phyloP scores from a whole-genome alignment of 2,888 invertebrate species.

The Amiota mariae region DNA sequence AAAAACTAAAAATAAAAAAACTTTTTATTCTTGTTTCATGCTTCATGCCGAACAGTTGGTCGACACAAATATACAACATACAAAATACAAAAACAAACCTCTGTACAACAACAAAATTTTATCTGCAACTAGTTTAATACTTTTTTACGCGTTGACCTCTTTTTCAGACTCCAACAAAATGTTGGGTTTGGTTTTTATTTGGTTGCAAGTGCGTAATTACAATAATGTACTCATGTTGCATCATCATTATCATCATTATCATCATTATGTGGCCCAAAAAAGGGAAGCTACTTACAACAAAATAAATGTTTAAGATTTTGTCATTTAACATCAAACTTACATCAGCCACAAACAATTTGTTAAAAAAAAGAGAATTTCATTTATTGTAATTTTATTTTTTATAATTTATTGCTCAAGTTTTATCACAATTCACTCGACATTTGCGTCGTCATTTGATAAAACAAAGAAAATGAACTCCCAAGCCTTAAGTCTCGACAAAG shows the following conservation, averaged over 20 bases:
- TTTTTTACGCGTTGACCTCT: slow-evolving; percentile 14
- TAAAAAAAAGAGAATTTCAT: too few relatives aligned
- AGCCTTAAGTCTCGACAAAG: too few relatives aligned
- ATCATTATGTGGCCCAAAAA: not conserved
- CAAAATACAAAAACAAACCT: not conserved
- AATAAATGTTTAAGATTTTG: not conserved
- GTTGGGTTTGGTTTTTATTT: not conserved
- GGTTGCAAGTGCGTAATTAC: slow-evolving; percentile 5
- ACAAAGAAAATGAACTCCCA: not conserved
- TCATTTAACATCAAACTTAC: not conserved
- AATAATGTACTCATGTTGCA: not conserved
- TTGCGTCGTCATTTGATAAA: not conserved
- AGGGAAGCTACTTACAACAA: not conserved
- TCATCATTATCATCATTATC: not conserved
- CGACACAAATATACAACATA: not conserved
- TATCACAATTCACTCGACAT: not conserved
- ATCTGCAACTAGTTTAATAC: not conserved
- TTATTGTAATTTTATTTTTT: not conserved
- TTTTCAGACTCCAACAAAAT: not conserved
- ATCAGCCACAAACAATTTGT: too few relatives aligned
- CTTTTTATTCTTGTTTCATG: not conserved
- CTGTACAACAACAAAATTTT: not conserved
- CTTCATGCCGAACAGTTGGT: not conserved
- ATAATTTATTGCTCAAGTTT: not conserved
- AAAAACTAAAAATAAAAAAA: not conserved